These are phyloP conservation scores for Euthynnus affinis DNA, from an alignment of 2,797 vertebrate genomes.

Conservation along the genomic window DNA sequence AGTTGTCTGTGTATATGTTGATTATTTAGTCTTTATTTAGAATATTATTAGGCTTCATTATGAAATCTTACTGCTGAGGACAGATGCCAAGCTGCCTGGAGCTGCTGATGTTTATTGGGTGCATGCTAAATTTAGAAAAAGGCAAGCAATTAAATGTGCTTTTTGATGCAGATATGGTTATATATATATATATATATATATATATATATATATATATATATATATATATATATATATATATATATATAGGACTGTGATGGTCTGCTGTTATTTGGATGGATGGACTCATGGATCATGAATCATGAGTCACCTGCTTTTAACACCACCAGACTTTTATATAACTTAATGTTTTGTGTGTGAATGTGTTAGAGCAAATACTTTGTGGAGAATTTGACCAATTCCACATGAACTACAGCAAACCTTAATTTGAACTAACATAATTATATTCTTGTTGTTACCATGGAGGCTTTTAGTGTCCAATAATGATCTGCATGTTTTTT, in stretches of 20 bases:
- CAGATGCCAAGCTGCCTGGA: neutral
- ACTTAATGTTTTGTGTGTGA: neutral
- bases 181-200: too few relatives aligned
- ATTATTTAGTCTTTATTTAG: neutral
- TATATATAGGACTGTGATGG: neutral
- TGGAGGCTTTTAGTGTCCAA: neutral
- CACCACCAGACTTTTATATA: neutral
- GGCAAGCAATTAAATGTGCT: neutral
- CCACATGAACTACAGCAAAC: neutral
- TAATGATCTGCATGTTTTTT: neutral
- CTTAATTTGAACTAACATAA: neutral
- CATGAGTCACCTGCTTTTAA: neutral
- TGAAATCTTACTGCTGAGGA: neutral
- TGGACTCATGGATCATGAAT: neutral
- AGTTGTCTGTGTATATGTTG: neutral
- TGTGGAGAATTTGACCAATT: neutral
- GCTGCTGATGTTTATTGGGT: neutral
- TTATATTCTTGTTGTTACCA: neutral
- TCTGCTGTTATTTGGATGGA: neutral
- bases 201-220: too few relatives aligned
- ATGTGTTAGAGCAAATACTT: neutral
- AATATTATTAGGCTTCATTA: neutral
- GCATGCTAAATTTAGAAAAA: neutral
- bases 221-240: too few relatives aligned
- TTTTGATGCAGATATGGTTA: slow-evolving; percentile 1